A percentile compares a stretch with the other conserved stretches of the same genome.
phyloP scores from a whole-genome alignment of 2,888 invertebrate species.

The Callimorpha dominula region DNA sequence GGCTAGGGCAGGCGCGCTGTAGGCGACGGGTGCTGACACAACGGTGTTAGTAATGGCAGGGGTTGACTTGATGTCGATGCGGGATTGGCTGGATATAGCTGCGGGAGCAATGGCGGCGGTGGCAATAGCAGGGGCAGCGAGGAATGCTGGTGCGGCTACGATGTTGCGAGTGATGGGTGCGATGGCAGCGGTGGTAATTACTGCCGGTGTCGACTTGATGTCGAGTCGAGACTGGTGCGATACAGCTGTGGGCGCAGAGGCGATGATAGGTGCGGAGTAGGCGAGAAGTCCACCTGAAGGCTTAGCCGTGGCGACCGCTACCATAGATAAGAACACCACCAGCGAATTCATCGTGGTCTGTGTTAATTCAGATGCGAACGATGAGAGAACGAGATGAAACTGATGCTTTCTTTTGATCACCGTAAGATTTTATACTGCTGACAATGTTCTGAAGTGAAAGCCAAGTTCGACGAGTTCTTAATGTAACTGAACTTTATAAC shows the following conservation, averaged over 20 bases:
- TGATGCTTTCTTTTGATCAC: slow-evolving; percentile 77
- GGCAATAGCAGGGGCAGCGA: slow-evolving; percentile 52
- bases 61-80: slow-evolving; percentile 72
- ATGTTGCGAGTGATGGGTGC: slow-evolving; percentile 45
- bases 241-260: slow-evolving; percentile 60
- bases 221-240: slow-evolving; percentile 65
- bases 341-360: slow-evolving; percentile 88
- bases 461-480: slow-evolving; percentile 79
- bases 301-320: slow-evolving; percentile 67
- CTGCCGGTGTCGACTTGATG: slow-evolving; percentile 68
- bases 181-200: slow-evolving; percentile 61
- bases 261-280: slow-evolving; percentile 47
- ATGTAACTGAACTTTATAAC: slow-evolving; percentile 46
- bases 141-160: slow-evolving; percentile 47
- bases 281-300: slow-evolving; percentile 43
- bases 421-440: slow-evolving; percentile 75
- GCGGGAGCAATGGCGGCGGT: slow-evolving; percentile 59
- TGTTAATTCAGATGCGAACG: slow-evolving; percentile 81
- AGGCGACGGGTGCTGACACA: slow-evolving; percentile 60
- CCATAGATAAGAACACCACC: slow-evolving; percentile 89
- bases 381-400: slow-evolving; percentile 66
- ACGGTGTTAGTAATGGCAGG: slow-evolving; percentile 72
- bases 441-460: slow-evolving; percentile 71
- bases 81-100: slow-evolving; percentile 74
- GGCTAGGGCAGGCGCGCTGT: slow-evolving; percentile 54